phyloP scores from a whole-genome alignment of 2,797 vertebrate species.

The Fundulus diaphanus region DNA sequence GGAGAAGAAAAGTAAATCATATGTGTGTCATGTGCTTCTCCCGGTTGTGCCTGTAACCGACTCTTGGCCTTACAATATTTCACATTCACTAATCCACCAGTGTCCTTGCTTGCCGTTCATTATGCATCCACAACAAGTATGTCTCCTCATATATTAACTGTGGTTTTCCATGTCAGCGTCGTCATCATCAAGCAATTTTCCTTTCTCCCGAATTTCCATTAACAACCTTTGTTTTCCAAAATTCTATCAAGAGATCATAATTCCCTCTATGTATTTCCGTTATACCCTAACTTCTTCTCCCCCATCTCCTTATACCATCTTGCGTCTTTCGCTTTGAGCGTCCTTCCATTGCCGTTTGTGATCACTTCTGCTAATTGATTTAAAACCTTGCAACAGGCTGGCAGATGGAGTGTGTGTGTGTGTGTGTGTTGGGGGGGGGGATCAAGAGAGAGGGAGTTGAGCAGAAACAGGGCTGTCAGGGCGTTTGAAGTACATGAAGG shows the following conservation, averaged over 20 bases:
- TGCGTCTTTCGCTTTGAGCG: constrained; percentile 35
- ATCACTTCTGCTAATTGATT: constrained; percentile 59
- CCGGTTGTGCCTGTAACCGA: constrained; percentile 1
- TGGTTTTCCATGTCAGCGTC: constrained; percentile 9
- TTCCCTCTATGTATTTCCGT: constrained; percentile 33
- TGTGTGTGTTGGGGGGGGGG: too few species aligned
- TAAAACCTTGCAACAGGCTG: constrained; percentile 65
- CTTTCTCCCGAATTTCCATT: constrained; percentile 11
- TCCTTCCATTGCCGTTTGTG: constrained; percentile 25
- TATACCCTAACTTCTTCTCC: constrained; percentile 33
- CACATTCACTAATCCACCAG: constrained; percentile 26
- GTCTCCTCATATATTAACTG: constrained; percentile 4
- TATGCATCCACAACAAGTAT: constrained; percentile 22
- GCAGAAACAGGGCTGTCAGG: constrained; percentile 61
- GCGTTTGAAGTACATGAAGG: constrained; percentile 84
- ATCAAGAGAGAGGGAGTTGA: constrained; percentile 55
- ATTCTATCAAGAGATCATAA: neutral
- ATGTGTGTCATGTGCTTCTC: neutral
- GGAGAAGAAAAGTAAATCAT: neutral
- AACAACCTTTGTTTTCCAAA: constrained; percentile 13
- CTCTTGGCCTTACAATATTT: constrained; percentile 44
- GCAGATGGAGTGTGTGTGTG: too few species aligned
- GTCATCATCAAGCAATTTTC: constrained; percentile 17
- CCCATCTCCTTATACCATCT: constrained; percentile 11
- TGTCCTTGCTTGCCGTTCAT: constrained; percentile 12